Conservation (phyloP, 2,888 invertebrate genomes). For the Drosophila buzzatii region DNA sequence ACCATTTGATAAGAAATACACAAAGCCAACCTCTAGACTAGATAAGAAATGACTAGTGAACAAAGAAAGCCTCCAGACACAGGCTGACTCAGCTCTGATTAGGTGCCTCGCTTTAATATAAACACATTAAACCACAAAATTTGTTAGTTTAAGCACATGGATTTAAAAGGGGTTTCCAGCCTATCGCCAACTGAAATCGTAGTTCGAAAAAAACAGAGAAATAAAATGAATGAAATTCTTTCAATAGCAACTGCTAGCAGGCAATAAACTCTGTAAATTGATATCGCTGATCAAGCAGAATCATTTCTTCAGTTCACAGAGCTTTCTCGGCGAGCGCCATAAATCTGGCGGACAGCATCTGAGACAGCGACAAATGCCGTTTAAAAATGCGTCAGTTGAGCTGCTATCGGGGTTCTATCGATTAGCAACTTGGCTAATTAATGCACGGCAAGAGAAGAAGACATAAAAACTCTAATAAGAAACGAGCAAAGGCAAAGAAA, state of each 20-base stretch:
- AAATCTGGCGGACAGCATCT: slow-evolving; percentile 55
- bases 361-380: slow-evolving; percentile 59
- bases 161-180: neutral
- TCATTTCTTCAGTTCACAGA: slow-evolving; percentile 45
- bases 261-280: slow-evolving; percentile 50
- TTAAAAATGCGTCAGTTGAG: slow-evolving; percentile 60
- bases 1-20: neutral
- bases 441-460: slow-evolving; percentile 50
- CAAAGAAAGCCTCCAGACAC: neutral
- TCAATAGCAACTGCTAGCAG: slow-evolving; percentile 14
- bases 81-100: neutral
- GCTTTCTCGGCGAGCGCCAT: slow-evolving; percentile 61
- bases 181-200: slow-evolving; percentile 15
- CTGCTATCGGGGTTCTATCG: slow-evolving; percentile 52
- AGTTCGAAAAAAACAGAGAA: neutral
- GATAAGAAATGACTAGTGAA: neutral
- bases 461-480: slow-evolving; percentile 35
- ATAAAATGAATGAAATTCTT: slow-evolving; percentile 13
- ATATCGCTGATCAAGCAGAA: slow-evolving; percentile 44
- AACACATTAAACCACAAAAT: neutral
- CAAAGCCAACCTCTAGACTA: neutral
- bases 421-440: slow-evolving; percentile 63
- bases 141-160: slow-evolving; percentile 1
- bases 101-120: neutral
- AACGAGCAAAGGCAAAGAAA: slow-evolving; percentile 50